Conservation (phyloP, 2,797 vertebrate genomes). For the Manis pentadactyla region DNA sequence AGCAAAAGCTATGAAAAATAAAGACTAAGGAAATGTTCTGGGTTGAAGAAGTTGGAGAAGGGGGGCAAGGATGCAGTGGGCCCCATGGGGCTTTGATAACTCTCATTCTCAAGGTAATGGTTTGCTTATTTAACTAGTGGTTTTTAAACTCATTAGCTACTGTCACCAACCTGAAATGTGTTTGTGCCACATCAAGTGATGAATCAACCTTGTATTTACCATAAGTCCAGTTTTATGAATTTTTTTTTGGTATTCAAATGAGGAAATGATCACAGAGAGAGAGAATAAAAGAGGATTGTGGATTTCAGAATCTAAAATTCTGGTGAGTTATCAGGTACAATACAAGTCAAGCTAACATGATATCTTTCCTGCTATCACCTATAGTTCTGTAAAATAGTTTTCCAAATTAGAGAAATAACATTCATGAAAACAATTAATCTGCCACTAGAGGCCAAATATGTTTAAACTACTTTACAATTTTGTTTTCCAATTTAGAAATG, state of each 20-base stretch:
- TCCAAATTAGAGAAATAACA: slow-evolving; percentile 19
- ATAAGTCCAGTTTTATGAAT: neutral
- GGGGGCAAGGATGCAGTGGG: no score
- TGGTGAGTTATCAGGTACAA: slow-evolving; percentile 31
- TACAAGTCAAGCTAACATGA: neutral
- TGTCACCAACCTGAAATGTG: neutral
- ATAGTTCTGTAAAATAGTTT: slow-evolving; percentile 13
- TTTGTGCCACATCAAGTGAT: neutral
- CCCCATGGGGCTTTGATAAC: neutral
- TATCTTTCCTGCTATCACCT: slow-evolving; percentile 5
- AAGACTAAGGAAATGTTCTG: neutral
- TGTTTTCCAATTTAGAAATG: slow-evolving; percentile 90
- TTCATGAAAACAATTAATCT: slow-evolving; percentile 44
- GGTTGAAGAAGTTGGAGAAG: neutral
- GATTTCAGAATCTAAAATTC: slow-evolving; percentile 3
- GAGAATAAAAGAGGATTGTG: neutral
- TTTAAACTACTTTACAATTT: slow-evolving; percentile 51
- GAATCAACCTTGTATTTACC: neutral
- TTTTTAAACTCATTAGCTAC: neutral
- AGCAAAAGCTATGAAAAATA: neutral
- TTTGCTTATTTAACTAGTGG: neutral
- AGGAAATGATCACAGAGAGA: slow-evolving; percentile 8
- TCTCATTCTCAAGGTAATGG: neutral
- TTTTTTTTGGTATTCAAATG: slow-evolving; percentile 6
- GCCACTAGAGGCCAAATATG: neutral